Evolutionary conservation across 1,140 invertebrate species (phyloP), one percentile per base, ranked within the genome.

Genomic region (Ceratitis capitata): DNA sequence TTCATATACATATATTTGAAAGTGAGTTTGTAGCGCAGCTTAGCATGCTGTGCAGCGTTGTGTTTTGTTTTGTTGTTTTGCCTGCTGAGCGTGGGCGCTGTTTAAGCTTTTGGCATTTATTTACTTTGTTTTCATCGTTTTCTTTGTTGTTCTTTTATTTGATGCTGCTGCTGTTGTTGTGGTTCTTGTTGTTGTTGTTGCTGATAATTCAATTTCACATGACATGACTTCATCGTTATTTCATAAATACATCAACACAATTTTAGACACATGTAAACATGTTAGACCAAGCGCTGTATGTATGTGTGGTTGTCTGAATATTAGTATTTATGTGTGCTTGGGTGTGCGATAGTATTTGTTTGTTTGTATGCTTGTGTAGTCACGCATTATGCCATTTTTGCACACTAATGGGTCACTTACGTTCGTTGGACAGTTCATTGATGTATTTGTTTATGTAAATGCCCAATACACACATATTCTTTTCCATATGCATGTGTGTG

Each of bases 221-320:
- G 69, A 78, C 39, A 78, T 78, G 69, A 78, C 69, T 78, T 78
- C 69, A 78, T 78, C 69, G 69, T 78, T 78, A 78, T 78, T 78
- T 78, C 69, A 78, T 47, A 78, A 78, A 78, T 78, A 78, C n/a
- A 78, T 78, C 16, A 78, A 78, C 35, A 78, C 35, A 26, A 35
- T 78, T 78, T 42, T 39, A 26, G 69, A 78, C 35, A 12, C 35
- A 45, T 47, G 32, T 35, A 78, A 78, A 69, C 61, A 39, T 69
- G 32, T 69, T 69, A 19, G 61, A 35, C 19, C n/a, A n/a, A 56
- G 51, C 51, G 45, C 45, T 51, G 32, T 6, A 19, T 19, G n/a
- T 53, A 16, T 53, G 51, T 23, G 56, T 58, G 56, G 5, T n/a
- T 3, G 5, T 29, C 10, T 61, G 29, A 0, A 32, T 14, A 61